Conservation (phyloP, 2,888 invertebrate species). For the Parasteatoda lunata region DNA sequence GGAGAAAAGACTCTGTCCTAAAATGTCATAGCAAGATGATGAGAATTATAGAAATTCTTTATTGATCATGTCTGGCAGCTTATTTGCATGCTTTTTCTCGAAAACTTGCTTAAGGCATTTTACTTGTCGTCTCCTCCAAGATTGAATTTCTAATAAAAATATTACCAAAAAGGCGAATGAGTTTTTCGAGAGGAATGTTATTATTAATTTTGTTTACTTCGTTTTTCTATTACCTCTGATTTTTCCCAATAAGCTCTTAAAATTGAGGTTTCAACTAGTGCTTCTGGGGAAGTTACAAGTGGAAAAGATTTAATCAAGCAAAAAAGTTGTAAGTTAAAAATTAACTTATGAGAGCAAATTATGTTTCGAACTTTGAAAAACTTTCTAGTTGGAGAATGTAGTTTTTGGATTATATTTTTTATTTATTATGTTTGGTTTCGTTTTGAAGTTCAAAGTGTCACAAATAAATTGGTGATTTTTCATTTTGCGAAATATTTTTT, state of each 20-base stretch:
- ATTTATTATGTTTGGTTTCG: neutral
- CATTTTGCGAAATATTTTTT: too few species aligned
- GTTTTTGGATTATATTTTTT: neutral
- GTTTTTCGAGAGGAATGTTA: neutral
- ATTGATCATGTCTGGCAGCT: constrained; percentile 29
- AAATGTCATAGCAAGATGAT: constrained; percentile 16
- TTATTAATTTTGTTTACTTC: neutral
- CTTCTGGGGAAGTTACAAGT: neutral
- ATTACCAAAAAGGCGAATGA: neutral
- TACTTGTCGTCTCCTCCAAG: constrained; percentile 14
- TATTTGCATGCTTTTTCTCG: constrained; percentile 17
- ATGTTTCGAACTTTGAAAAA: neutral
- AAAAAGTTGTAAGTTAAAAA: neutral
- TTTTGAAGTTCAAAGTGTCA: too few species aligned
- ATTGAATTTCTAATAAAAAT: constrained; percentile 31
- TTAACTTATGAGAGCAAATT: neutral
- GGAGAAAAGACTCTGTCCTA: constrained; percentile 16
- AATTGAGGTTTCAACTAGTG: neutral
- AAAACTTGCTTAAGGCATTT: constrained; percentile 17
- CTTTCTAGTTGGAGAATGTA: neutral
- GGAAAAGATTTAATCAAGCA: neutral
- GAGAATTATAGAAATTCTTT: constrained; percentile 22
- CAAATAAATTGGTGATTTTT: too few species aligned
- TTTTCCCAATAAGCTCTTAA: neutral
- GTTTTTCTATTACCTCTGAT: neutral